phyloP scores from a whole-genome alignment of 2,888 invertebrate genomes.

The Odontocolon sp. region DNA sequence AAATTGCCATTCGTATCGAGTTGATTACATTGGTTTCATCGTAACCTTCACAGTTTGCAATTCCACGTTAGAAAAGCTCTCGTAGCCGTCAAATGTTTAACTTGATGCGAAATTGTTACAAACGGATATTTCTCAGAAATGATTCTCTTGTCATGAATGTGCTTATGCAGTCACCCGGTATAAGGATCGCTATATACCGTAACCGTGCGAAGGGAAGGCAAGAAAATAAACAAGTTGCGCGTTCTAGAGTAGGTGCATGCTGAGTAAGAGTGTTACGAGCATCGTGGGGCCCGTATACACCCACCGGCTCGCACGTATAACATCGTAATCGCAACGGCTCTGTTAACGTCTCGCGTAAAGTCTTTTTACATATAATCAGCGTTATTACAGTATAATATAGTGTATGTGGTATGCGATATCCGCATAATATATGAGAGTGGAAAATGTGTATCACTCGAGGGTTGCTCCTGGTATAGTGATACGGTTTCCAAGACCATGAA shows the following conservation, averaged over 20 bases:
- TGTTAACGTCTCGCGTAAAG: conserved; percentile 73
- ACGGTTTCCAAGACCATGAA: too few relatives aligned
- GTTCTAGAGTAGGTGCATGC: conserved; percentile 19
- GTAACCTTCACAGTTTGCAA: too few relatives aligned
- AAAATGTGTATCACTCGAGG: conserved; percentile 5
- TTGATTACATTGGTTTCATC: too few relatives aligned
- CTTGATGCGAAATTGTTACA: too few relatives aligned
- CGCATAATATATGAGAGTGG: not conserved
- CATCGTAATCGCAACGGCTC: conserved; percentile 76
- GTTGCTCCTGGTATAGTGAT: too few relatives aligned
- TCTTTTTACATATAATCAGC: conserved; percentile 75
- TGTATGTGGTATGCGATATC: not conserved
- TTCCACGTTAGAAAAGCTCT: too few relatives aligned
- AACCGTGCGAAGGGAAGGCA: conserved; percentile 3
- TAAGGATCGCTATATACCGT: conserved; percentile 8
- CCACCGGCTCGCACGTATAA: conserved; percentile 65
- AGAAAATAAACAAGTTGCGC: conserved; percentile 28
- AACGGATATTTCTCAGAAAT: too few relatives aligned
- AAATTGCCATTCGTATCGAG: too few relatives aligned
- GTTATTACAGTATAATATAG: too few relatives aligned
- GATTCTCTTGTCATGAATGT: too few relatives aligned
- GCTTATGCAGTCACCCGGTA: too few relatives aligned
- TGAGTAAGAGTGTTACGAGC: conserved; percentile 48
- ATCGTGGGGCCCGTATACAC: conserved; percentile 39
- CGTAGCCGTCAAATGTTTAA: too few relatives aligned